Evolutionary conservation across 2,113 vertebrate genomes (phyloP).

Genomic region (Anoura caudifer): DNA sequence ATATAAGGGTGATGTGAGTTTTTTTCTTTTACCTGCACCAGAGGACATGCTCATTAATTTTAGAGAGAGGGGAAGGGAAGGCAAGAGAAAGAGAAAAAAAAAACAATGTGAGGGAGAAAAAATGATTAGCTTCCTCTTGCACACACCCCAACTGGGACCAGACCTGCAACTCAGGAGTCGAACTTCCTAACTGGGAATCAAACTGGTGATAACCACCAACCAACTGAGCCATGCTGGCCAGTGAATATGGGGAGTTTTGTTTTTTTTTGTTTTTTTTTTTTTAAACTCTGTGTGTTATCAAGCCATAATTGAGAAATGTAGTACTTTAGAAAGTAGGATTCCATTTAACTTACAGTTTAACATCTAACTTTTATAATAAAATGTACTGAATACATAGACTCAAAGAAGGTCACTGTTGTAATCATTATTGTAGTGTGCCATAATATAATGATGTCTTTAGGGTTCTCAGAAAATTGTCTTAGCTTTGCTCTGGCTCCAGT

Average conservation of each 20-base stretch:
- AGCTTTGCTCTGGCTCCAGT: background rate
- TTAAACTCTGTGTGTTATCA: background rate
- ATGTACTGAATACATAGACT: background rate
- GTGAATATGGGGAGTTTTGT: no score
- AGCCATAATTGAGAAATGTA: background rate
- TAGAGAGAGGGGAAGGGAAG: no score
- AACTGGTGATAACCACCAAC: no score
- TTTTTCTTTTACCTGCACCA: background rate
- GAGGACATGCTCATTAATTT: no score
- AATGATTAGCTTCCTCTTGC: no score
- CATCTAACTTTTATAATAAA: background rate
- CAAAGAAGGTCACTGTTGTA: background rate
- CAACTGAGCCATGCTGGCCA: no score
- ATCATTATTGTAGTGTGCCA: background rate
- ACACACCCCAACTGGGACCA: no score
- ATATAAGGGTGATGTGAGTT: background rate
- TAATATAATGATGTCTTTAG: background rate
- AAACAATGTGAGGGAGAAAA: no score
- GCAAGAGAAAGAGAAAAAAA: no score
- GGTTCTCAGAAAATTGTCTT: background rate
- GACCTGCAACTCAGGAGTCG: no score
- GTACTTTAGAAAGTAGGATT: background rate
- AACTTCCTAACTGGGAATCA: no score
- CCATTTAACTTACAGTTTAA: conserved; percentile 13
- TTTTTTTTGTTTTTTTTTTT: no score